A percentile compares a stretch with the other conserved stretches of the same genome.
These are phyloP conservation scores for Sphaerophoria rueppellii DNA, from an alignment of 2,888 invertebrate species.

Conservation along the genomic window DNA sequence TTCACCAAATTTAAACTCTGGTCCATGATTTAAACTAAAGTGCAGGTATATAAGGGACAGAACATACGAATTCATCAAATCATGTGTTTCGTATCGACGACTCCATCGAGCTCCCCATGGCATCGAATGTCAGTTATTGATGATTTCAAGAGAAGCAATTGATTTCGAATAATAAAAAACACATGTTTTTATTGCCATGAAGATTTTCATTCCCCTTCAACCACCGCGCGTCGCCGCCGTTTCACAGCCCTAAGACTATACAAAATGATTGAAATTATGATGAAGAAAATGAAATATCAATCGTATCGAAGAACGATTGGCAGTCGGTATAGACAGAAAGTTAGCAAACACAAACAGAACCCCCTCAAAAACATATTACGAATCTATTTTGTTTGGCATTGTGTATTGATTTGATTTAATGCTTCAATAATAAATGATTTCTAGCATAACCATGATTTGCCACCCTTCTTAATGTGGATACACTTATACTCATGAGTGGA, in stretches of 20 bases:
- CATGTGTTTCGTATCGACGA: background rate
- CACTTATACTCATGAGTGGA: constrained; percentile 16
- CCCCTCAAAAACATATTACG: constrained; percentile 48
- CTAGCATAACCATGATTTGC: constrained; percentile 34
- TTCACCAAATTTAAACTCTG: too few species aligned
- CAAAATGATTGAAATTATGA: background rate
- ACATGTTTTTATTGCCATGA: constrained; percentile 36
- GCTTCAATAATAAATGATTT: constrained; percentile 71
- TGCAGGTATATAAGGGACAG: too few species aligned
- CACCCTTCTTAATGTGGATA: constrained; percentile 34
- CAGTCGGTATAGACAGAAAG: constrained; percentile 15
- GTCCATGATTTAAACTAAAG: too few species aligned
- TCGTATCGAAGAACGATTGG: background rate
- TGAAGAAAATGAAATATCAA: constrained; percentile 19
- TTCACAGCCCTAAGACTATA: background rate
- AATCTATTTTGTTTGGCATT: constrained; percentile 64
- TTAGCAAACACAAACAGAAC: constrained; percentile 6
- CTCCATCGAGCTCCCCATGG: background rate
- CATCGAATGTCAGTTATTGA: constrained; percentile 11
- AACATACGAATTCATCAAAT: background rate
- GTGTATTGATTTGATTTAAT: constrained; percentile 66
- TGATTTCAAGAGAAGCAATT: constrained; percentile 12
- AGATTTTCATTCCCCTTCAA: background rate
- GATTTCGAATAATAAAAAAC: constrained; percentile 41
- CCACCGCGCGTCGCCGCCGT: too few species aligned